Conservation (phyloP, 2,888 invertebrate genomes). For the Polia nebulosa region DNA sequence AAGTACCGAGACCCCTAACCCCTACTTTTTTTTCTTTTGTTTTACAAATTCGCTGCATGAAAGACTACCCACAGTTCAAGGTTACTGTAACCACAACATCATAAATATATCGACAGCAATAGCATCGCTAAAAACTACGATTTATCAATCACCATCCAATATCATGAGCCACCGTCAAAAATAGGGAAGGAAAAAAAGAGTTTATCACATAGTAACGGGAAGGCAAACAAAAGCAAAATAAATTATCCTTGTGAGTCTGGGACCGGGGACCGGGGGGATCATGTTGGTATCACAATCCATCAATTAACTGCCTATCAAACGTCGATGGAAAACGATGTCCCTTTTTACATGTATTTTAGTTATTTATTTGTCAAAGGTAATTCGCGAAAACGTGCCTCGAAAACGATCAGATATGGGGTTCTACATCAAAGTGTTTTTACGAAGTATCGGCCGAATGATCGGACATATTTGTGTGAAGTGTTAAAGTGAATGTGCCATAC, state of each 20-base stretch:
- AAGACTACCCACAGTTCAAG: constrained; percentile 23
- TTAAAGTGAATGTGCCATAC: too few species aligned
- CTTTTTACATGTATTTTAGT: constrained; percentile 56
- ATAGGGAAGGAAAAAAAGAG: constrained; percentile 54
- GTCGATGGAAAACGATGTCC: constrained; percentile 60
- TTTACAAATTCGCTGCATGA: not conserved
- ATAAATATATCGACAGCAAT: constrained; percentile 30
- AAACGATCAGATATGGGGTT: too few species aligned
- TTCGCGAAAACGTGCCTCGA: constrained; percentile 11
- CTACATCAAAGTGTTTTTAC: too few species aligned
- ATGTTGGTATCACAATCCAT: constrained; percentile 65
- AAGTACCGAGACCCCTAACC: not conserved
- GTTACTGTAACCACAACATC: constrained; percentile 12
- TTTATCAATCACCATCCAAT: constrained; percentile 66
- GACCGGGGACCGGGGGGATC: constrained; percentile 50
- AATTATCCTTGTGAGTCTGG: constrained; percentile 61
- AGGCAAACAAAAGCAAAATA: constrained; percentile 66
- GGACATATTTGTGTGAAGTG: too few species aligned
- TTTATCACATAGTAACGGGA: constrained; percentile 62
- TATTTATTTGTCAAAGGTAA: constrained; percentile 35
- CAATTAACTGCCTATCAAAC: constrained; percentile 67
- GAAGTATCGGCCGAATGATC: too few species aligned
- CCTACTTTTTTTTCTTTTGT: too few species aligned
- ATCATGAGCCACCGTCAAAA: constrained; percentile 58
- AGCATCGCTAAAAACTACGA: constrained; percentile 52